These are phyloP conservation scores for Apteryx mantelli DNA, from an alignment of 2,113 vertebrate genomes.

Conservation along the genomic window DNA sequence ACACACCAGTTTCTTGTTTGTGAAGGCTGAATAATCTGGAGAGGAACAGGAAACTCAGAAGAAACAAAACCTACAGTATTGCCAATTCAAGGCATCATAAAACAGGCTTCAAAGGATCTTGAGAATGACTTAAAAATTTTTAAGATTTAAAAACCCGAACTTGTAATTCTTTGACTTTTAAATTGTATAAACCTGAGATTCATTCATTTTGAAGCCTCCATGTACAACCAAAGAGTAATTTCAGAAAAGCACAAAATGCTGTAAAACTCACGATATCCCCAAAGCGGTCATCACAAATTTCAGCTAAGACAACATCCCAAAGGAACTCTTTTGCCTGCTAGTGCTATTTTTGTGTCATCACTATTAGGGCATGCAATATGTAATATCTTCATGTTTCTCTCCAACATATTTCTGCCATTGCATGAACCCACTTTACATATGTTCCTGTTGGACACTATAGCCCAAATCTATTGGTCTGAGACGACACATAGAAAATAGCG, in stretches of 20 bases:
- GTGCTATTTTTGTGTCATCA: neutral
- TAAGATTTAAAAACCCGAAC: neutral
- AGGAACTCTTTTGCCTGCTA: neutral
- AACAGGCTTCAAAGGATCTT: neutral
- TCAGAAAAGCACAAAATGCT: neutral
- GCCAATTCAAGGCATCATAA: neutral
- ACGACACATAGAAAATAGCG: accelerated
- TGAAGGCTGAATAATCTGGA: neutral
- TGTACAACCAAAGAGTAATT: neutral
- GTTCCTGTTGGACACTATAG: accelerated
- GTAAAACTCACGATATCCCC: neutral
- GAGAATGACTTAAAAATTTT: neutral
- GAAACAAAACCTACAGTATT: neutral
- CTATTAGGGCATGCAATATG: accelerated
- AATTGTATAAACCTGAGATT: neutral
- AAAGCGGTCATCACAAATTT: neutral
- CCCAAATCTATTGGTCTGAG: neutral
- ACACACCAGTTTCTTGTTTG: neutral
- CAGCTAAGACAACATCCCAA: neutral
- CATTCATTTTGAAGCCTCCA: neutral
- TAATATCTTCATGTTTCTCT: neutral
- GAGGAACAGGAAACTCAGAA: neutral
- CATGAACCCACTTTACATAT: accelerated
- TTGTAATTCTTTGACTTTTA: neutral
- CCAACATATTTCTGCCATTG: neutral